Conservation (phyloP, 2,888 invertebrate species). For the Napeogenes sylphis region DNA sequence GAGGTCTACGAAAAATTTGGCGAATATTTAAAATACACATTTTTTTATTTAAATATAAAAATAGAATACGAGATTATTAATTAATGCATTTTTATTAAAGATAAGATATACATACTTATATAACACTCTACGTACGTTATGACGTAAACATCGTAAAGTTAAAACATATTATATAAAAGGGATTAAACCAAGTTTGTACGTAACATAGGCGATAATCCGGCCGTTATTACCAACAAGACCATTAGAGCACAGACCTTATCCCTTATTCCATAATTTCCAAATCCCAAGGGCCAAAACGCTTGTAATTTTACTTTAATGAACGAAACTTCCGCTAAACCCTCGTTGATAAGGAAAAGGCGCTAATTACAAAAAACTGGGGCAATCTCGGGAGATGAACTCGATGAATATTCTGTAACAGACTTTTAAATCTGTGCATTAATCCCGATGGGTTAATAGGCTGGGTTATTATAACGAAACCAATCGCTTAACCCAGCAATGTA, state of each 20-base stretch:
- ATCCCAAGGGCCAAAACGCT: slow-evolving; percentile 60
- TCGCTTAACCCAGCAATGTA: no score
- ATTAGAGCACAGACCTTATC: slow-evolving; percentile 52
- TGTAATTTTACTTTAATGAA: slow-evolving; percentile 69
- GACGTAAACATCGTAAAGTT: neutral
- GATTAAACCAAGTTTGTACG: slow-evolving; percentile 25
- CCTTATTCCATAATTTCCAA: slow-evolving; percentile 49
- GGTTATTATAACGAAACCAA: neutral
- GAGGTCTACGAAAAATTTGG: slow-evolving; percentile 13
- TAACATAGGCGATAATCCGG: slow-evolving; percentile 46
- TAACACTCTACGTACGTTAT: neutral
- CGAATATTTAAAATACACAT: slow-evolving; percentile 13
- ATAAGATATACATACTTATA: no score
- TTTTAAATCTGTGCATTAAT: neutral
- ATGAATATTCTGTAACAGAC: slow-evolving; percentile 11
- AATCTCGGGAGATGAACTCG: slow-evolving; percentile 1
- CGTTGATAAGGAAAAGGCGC: slow-evolving; percentile 56
- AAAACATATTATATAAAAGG: neutral
- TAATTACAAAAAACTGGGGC: slow-evolving; percentile 43
- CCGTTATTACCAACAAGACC: slow-evolving; percentile 60
- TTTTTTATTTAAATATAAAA: slow-evolving; percentile 17
- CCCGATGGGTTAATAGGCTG: neutral
- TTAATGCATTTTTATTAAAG: no score
- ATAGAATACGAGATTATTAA: no score
- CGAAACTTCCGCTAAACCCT: slow-evolving; percentile 61